Evolutionary conservation across 2,888 invertebrate species (phyloP).

Genomic region (Adelognathus sp.): DNA sequence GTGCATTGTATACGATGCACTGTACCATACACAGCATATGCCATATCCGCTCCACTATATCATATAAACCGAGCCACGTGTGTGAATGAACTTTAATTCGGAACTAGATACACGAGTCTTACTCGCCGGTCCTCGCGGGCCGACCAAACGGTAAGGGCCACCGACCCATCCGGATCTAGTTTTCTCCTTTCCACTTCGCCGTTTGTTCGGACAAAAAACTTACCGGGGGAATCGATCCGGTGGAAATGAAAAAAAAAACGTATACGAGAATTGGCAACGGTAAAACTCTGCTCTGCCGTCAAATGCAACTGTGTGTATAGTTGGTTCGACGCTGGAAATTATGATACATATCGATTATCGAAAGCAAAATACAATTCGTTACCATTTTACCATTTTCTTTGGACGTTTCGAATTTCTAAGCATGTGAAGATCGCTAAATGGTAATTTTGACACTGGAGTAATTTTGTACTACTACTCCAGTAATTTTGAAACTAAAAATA

Average conservation of each 20-base stretch:
- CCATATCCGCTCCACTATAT: not conserved
- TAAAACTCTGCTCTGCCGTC: conserved; percentile 3
- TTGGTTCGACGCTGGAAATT: too few relatives aligned
- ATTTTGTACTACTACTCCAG: too few relatives aligned
- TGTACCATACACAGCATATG: not conserved
- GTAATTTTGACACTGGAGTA: too few relatives aligned
- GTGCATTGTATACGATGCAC: conserved; percentile 20
- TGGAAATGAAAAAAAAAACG: conserved; percentile 22
- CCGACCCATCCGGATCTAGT: conserved; percentile 49
- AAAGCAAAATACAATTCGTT: too few relatives aligned
- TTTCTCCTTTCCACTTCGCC: conserved; percentile 22
- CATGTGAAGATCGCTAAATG: too few relatives aligned
- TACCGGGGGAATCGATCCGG: not conserved
- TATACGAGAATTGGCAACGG: not conserved
- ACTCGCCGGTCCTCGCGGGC: not conserved
- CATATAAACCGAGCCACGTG: conserved; percentile 38
- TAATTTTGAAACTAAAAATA: too few relatives aligned
- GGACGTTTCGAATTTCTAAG: too few relatives aligned
- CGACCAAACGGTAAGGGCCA: not conserved
- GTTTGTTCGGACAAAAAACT: conserved; percentile 24
- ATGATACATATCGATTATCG: too few relatives aligned
- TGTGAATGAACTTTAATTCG: conserved; percentile 62
- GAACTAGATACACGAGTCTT: conserved; percentile 54
- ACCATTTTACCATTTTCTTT: too few relatives aligned
- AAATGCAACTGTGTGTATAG: too few relatives aligned